A percentile compares a stretch with the other conserved stretches of the same genome.
Conservation (phyloP, 2,113 vertebrate species). For the Toxostoma redivivum region DNA sequence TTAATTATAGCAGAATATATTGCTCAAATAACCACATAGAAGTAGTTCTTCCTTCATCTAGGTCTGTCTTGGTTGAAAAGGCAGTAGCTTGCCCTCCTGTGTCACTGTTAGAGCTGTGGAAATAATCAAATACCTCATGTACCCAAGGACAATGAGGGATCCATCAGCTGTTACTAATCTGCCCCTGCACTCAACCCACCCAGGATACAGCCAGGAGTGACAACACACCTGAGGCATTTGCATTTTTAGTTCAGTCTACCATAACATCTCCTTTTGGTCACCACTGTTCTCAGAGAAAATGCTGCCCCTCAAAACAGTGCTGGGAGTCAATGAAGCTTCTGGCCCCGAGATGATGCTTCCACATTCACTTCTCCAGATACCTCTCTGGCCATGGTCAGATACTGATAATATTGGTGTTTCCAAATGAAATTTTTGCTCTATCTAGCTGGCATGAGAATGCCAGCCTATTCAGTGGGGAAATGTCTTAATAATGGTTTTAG, state of each 20-base stretch:
- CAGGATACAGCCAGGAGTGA: background rate
- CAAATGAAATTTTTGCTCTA: background rate
- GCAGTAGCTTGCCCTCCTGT: background rate
- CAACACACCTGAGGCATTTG: background rate
- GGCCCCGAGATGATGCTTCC: background rate
- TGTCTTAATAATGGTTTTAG: background rate
- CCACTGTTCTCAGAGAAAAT: background rate
- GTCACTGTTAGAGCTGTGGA: background rate
- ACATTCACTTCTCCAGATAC: background rate
- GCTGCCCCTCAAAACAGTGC: background rate
- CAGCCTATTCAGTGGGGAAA: background rate
- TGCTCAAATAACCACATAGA: background rate
- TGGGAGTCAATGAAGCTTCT: background rate
- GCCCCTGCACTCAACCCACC: too few species aligned
- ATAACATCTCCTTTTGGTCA: background rate
- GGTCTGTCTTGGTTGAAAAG: background rate
- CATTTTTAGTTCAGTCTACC: background rate
- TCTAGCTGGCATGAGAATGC: background rate
- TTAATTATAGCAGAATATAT: background rate
- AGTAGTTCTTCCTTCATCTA: background rate
- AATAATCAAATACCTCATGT: background rate
- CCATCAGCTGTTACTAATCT: accelerated
- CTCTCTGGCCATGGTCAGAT: background rate
- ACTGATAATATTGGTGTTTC: background rate
- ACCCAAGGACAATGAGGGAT: background rate